These are phyloP conservation scores for Hemiscyllium ocellatum DNA, from an alignment of 2,113 vertebrate species.

Conservation along the genomic window DNA sequence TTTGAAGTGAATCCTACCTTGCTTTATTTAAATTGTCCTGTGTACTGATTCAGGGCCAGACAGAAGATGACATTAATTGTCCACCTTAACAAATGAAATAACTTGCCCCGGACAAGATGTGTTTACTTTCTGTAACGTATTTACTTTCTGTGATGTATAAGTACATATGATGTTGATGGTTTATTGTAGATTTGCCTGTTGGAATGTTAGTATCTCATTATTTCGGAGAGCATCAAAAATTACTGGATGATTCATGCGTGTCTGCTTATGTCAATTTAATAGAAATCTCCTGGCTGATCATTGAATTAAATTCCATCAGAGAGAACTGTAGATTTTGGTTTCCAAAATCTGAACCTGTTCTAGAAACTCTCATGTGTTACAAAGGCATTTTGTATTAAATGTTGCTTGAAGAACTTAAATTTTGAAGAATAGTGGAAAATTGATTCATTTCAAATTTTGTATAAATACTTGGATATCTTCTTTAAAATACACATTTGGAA, in stretches of 20 bases:
- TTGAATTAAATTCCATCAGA: not conserved
- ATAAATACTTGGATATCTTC: too few relatives aligned
- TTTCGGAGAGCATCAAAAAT: not conserved
- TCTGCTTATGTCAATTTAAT: not conserved
- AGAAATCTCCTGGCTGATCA: not conserved
- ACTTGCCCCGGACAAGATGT: not conserved
- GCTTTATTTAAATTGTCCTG: not conserved
- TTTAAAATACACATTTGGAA: too few relatives aligned
- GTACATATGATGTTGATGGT: not conserved
- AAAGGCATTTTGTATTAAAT: too few relatives aligned
- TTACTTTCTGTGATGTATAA: not conserved
- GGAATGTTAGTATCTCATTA: not conserved
- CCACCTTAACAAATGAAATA: not conserved
- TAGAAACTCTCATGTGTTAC: not conserved
- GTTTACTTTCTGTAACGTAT: not conserved
- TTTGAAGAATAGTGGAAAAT: too few relatives aligned
- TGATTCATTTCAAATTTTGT: too few relatives aligned
- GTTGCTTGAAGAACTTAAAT: too few relatives aligned
- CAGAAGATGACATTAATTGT: not conserved
- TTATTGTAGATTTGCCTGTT: not conserved
- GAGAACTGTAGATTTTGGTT: not conserved
- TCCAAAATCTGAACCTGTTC: not conserved
- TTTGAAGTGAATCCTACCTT: not conserved
- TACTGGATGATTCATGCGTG: not conserved
- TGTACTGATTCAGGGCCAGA: not conserved